Conservation (phyloP, 2,113 vertebrate genomes). For the Chlamydotis undulata region DNA sequence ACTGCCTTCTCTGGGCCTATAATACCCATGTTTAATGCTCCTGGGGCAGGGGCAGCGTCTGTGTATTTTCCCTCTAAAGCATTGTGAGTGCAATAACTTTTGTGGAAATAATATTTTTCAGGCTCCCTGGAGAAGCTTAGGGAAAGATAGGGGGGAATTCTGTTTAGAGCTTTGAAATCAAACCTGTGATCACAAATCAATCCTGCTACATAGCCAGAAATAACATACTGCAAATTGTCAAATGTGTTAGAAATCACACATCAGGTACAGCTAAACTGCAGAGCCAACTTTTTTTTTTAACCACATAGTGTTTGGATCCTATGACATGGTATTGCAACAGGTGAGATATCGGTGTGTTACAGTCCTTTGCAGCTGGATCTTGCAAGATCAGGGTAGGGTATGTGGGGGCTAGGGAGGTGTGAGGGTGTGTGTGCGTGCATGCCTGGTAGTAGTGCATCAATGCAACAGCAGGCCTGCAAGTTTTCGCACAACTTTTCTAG, state of each 20-base stretch:
- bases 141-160: neutral
- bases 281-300: neutral
- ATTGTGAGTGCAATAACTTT: neutral
- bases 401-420: too few species aligned
- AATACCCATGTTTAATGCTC: neutral
- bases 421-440: fast-evolving
- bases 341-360: neutral
- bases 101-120: neutral
- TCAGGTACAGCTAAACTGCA: conserved; percentile 44
- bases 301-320: neutral
- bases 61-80: neutral
- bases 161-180: conserved; percentile 6
- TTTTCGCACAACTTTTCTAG: neutral
- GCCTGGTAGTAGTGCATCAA: neutral
- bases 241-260: conserved; percentile 67
- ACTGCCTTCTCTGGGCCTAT: neutral
- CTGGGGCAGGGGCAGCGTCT: neutral
- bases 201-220: neutral
- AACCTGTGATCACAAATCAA: conserved; percentile 1
- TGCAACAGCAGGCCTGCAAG: neutral
- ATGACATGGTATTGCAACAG: conserved; percentile 47
- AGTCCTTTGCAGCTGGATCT: neutral
- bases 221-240: conserved; percentile 47
- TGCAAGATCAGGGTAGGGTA: neutral
- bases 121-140: neutral